A percentile compares a stretch with the other conserved stretches of the same genome.
Evolutionary conservation across 2,888 invertebrate genomes (phyloP).

Genomic region (Phaonia tiefii): DNA sequence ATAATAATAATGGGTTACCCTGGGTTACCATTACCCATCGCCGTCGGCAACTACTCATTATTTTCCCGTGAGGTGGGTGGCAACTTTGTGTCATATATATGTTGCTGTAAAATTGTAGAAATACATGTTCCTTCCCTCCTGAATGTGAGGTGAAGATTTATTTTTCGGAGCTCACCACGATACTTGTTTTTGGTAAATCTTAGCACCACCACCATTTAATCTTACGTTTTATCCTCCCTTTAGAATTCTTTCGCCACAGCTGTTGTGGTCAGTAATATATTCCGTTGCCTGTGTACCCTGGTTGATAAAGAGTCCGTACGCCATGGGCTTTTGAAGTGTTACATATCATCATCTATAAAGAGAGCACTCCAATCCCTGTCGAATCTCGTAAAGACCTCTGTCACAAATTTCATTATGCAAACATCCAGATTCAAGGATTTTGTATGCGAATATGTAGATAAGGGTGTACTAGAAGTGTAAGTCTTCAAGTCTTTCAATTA

Average conservation of each 20-base stretch:
- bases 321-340: conserved; percentile 66
- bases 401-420: conserved; percentile 77
- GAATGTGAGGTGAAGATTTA: too few relatives aligned
- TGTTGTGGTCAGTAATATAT: conserved; percentile 74
- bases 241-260: conserved; percentile 69
- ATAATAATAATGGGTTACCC: too few relatives aligned
- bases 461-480: conserved; percentile 75
- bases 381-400: conserved; percentile 74
- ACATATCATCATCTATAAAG: conserved; percentile 73
- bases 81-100: too few relatives aligned
- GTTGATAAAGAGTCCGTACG: conserved; percentile 72
- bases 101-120: too few relatives aligned
- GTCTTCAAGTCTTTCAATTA: conserved; percentile 39
- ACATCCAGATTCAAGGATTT: conserved; percentile 74
- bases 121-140: too few relatives aligned
- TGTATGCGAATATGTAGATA: conserved; percentile 73
- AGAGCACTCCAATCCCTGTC: conserved; percentile 74
- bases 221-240: neutral
- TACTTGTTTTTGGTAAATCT: neutral
- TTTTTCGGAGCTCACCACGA: neutral
- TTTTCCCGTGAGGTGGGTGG: too few relatives aligned
- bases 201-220: neutral
- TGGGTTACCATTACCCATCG: too few relatives aligned
- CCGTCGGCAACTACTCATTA: too few relatives aligned
- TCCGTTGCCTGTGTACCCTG: conserved; percentile 75